Evolutionary conservation across 2,888 invertebrate species (phyloP).

Genomic region (Leucophenga maculata): DNA sequence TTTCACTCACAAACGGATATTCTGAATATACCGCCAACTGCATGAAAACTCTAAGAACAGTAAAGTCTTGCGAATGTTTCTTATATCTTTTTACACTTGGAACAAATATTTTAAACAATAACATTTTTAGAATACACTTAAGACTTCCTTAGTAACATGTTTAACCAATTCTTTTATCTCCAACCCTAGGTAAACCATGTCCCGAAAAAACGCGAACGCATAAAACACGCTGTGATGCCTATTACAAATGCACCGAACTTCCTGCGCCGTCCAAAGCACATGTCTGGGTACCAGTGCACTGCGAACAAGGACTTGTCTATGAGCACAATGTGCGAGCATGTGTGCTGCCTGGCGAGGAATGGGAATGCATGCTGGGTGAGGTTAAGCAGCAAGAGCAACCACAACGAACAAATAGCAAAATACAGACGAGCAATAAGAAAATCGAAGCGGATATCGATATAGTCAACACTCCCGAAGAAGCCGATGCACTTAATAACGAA

Average conservation of each 20-base stretch:
- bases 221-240: slow-evolving; percentile 70
- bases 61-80: no score
- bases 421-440: not conserved
- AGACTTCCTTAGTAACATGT: not conserved
- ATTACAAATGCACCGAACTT: slow-evolving; percentile 67
- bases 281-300: slow-evolving; percentile 69
- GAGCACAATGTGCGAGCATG: slow-evolving; percentile 69
- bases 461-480: slow-evolving; percentile 49
- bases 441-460: slow-evolving; percentile 50
- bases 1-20: no score
- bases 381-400: slow-evolving; percentile 22
- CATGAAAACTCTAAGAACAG: no score
- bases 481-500: slow-evolving; percentile 39
- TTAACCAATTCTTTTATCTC: not conserved
- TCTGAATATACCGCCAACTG: no score
- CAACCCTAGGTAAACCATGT: slow-evolving; percentile 66
- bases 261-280: slow-evolving; percentile 55
- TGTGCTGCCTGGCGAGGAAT: slow-evolving; percentile 71
- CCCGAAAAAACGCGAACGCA: slow-evolving; percentile 69
- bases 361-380: slow-evolving; percentile 69
- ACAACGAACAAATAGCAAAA: not conserved
- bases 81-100: no score
- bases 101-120: no score
- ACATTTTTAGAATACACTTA: no score
- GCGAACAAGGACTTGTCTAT: slow-evolving; percentile 69